phyloP scores from a whole-genome alignment of 2,888 invertebrate genomes.

The Onchidella celtica region DNA sequence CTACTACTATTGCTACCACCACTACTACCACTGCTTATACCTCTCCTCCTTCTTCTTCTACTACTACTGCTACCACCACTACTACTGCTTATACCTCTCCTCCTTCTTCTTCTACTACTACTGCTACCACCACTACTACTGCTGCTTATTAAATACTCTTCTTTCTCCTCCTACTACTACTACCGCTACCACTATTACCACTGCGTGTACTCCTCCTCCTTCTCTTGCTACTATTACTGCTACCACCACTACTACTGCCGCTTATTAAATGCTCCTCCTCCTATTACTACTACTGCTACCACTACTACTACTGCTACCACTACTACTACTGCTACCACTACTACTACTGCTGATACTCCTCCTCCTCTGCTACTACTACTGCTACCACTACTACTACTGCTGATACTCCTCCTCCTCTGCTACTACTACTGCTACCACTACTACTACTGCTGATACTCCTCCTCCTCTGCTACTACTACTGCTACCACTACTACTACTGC shows the following conservation, averaged over 20 bases:
- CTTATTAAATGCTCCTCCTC: neutral
- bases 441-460: slow-evolving; percentile 29
- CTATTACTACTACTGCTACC: neutral
- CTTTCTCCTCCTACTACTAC: neutral
- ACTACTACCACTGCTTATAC: neutral
- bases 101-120: neutral
- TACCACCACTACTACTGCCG: neutral
- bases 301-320: neutral
- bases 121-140: neutral
- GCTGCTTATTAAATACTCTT: neutral
- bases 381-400: neutral
- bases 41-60: neutral
- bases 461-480: slow-evolving; percentile 44
- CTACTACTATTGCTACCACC: neutral
- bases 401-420: neutral
- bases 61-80: neutral
- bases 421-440: slow-evolving; percentile 9
- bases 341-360: neutral
- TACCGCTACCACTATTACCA: neutral
- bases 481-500: slow-evolving; percentile 45
- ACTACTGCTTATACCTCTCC: neutral
- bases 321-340: neutral
- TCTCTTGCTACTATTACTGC: neutral
- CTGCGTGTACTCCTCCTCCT: neutral
- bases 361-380: neutral